Evolutionary conservation across 2,888 invertebrate genomes (phyloP).

Genomic region (Drosophila affinis): DNA sequence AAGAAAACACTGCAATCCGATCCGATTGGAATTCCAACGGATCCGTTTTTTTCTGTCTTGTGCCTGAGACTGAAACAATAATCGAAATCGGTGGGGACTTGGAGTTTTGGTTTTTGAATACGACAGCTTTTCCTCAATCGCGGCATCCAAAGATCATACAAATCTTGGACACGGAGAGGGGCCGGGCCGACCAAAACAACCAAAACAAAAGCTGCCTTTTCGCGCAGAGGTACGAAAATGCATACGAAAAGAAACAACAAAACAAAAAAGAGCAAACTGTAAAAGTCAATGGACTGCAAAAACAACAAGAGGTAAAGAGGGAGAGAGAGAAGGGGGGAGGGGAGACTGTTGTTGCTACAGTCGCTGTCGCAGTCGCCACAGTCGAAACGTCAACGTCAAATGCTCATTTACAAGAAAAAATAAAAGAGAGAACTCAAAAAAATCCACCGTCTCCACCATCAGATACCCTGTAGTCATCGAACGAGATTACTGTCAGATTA

Average conservation of each 20-base stretch:
- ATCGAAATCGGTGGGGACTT: background rate
- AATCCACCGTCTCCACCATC: background rate
- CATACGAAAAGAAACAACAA: constrained; percentile 28
- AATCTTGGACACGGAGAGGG: constrained; percentile 18
- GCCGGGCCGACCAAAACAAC: constrained; percentile 16
- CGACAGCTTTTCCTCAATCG: background rate
- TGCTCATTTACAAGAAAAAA: constrained; percentile 51
- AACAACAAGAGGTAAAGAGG: constrained; percentile 41
- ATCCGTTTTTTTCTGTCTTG: background rate
- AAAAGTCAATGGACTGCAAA: constrained; percentile 67
- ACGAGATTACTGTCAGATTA: background rate
- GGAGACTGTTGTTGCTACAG: constrained; percentile 18
- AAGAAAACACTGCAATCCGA: background rate
- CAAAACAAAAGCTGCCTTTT: constrained; percentile 33
- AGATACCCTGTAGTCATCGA: background rate
- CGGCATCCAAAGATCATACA: constrained; percentile 24
- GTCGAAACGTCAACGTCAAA: constrained; percentile 66
- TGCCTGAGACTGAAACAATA: background rate
- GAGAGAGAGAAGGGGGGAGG: background rate
- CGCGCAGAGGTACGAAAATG: constrained; percentile 28
- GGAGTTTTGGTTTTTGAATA: background rate
- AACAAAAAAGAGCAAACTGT: constrained; percentile 47
- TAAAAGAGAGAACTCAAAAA: background rate
- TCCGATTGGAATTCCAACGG: background rate
- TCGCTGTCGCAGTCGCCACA: constrained; percentile 31